phyloP scores from a whole-genome alignment of 2,797 vertebrate genomes.

The Sciurus carolinensis region DNA sequence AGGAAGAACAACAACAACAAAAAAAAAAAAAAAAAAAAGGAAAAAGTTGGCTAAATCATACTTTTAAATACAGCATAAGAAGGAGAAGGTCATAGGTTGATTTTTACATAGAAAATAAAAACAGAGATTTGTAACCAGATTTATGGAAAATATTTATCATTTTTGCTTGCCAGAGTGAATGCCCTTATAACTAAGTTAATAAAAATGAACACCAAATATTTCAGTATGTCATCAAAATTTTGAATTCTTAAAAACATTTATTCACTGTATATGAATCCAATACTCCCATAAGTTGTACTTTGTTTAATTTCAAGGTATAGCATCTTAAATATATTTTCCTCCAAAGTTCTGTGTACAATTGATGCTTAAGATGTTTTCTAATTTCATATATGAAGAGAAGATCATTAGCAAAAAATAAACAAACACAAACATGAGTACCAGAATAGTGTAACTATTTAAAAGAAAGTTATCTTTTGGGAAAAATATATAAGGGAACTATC shows the following conservation, averaged over 20 bases:
- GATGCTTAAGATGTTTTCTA: slow-evolving; percentile 3
- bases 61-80: background rate
- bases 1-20: background rate
- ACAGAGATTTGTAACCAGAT: background rate
- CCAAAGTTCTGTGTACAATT: background rate
- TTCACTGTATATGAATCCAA: background rate
- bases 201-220: slow-evolving; percentile 47
- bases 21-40: background rate
- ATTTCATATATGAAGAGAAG: background rate
- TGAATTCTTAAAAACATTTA: slow-evolving; percentile 41
- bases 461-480: background rate
- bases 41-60: background rate
- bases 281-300: slow-evolving; percentile 14
- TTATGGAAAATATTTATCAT: background rate
- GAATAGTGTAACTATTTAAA: background rate
- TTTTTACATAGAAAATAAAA: background rate
- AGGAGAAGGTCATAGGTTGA: background rate
- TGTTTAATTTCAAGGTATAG: background rate
- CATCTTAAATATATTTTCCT: background rate
- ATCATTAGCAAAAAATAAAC: slow-evolving; percentile 1
- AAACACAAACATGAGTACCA: background rate
- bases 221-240: slow-evolving; percentile 15
- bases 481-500: background rate
- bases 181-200: slow-evolving; percentile 29
- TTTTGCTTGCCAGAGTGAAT: slow-evolving; percentile 42